Conservation (phyloP, 2,113 vertebrate genomes). For the Canis aureus region DNA sequence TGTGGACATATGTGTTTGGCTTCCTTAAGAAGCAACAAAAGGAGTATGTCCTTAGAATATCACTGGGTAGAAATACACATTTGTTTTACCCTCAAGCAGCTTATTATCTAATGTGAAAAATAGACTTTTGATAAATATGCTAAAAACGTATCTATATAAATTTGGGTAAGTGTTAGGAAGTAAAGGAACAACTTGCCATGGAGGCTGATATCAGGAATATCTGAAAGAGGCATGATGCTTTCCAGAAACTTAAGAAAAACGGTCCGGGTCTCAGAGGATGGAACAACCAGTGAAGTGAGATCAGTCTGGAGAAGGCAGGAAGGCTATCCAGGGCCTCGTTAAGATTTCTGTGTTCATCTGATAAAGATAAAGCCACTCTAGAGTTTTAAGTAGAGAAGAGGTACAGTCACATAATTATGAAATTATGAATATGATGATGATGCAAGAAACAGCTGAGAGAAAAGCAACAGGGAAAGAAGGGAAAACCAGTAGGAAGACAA, state of each 20-base stretch:
- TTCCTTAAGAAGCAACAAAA: not conserved
- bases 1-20: not conserved
- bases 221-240: rapidly evolving
- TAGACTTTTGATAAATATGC: not conserved
- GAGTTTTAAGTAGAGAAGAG: not conserved
- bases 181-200: not conserved
- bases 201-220: not conserved
- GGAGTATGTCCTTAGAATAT: not conserved
- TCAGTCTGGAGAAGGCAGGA: not conserved
- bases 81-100: not conserved
- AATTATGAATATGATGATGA: not conserved
- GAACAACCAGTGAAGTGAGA: not conserved
- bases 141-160: not conserved
- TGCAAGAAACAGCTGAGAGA: not conserved
- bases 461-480: not conserved
- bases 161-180: not conserved
- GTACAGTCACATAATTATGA: not conserved
- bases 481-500: not conserved
- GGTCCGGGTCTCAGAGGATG: not conserved
- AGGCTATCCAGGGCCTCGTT: not conserved
- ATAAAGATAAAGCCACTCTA: not conserved
- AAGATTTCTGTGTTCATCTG: not conserved
- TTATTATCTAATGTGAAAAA: not conserved
- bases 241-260: not conserved
- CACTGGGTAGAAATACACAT: not conserved